Evolutionary conservation across 2,797 vertebrate genomes (phyloP), one percentile per base, ranked within the genome.

Genomic region (Botia almorhae): DNA sequence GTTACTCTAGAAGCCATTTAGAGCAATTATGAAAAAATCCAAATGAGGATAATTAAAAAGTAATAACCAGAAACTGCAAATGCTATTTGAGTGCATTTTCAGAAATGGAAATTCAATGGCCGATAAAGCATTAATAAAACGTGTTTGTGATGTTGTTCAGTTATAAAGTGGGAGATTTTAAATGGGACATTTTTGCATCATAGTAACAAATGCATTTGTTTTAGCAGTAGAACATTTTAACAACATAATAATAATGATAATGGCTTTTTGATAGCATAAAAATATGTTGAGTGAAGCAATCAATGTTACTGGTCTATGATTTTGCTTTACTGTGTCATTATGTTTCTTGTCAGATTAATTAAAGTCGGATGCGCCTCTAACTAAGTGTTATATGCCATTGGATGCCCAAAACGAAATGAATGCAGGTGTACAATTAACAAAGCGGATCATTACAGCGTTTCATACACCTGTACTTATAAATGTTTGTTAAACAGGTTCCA

Each of bases 21-120:
- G 51, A 51, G 72, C 55, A 74, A 76, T 74, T 71, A 74, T 60
- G 23, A 51, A 73, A 26, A 39, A 74, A 76, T 64, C 46, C 14
- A 82, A 85, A 83, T 72, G 13, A 74, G 51, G 46, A 55, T 58
- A 71, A 80, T 83, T 85, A 82, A 50, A 74, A 65, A 74, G 58
- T 82, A 69, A 74, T 64, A 75, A 76, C 69, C 63, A 61, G 60
- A 81, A 74, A 78, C 74, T 72, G 69, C 69, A 61, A 83, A 74
- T 80, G 39, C 7, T 12, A 60, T 50, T 48, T 53, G 69, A 74
- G 17, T 23, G 76, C 21, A 43, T 36, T 80, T 81, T 56, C 48
- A 48, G 12, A 80, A 82, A 77, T 58, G 23, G 17, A 55, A 69
- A 69, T 69, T 55, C 43, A 75, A 68, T 70, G 8, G 23, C 33